Evolutionary conservation across 2,888 invertebrate genomes (phyloP).

Genomic region (Autographa gamma): DNA sequence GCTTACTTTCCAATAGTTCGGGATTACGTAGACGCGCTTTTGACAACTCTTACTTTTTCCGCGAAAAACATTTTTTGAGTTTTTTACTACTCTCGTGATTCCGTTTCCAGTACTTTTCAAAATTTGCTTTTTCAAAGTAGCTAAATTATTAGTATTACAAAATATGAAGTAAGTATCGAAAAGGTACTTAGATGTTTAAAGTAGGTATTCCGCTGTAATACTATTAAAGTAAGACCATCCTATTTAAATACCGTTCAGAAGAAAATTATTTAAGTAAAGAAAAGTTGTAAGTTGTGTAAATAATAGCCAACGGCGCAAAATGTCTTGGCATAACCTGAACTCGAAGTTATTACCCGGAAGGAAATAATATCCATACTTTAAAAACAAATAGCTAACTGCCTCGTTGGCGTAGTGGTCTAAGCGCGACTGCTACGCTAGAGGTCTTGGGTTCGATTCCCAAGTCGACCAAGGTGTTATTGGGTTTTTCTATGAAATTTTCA

Average conservation of each 20-base stretch:
- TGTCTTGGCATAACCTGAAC: neutral
- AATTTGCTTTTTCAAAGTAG: too few species aligned
- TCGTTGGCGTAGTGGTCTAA: too few species aligned
- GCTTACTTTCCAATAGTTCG: constrained; percentile 13
- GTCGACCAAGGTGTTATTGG: too few species aligned
- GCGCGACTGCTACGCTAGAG: too few species aligned
- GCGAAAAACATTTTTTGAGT: neutral
- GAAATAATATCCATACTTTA: too few species aligned
- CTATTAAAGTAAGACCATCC: constrained; percentile 10
- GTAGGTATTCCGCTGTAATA: too few species aligned
- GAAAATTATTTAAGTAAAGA: constrained; percentile 15
- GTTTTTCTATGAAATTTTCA: too few species aligned
- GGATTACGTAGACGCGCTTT: neutral
- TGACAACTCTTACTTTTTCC: neutral
- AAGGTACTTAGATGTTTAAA: neutral
- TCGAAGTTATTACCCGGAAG: too few species aligned
- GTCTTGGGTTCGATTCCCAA: too few species aligned
- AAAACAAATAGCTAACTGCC: too few species aligned
- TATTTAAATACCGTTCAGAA: constrained; percentile 25
- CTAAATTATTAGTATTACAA: too few species aligned
- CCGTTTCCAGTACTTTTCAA: neutral
- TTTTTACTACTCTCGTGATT: neutral
- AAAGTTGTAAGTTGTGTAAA: constrained; percentile 22
- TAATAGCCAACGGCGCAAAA: constrained; percentile 11
- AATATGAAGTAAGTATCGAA: neutral